These are phyloP conservation scores for Drosophila chauvacae DNA, from an alignment of 1,140 invertebrate genomes.

Conservation along the genomic window DNA sequence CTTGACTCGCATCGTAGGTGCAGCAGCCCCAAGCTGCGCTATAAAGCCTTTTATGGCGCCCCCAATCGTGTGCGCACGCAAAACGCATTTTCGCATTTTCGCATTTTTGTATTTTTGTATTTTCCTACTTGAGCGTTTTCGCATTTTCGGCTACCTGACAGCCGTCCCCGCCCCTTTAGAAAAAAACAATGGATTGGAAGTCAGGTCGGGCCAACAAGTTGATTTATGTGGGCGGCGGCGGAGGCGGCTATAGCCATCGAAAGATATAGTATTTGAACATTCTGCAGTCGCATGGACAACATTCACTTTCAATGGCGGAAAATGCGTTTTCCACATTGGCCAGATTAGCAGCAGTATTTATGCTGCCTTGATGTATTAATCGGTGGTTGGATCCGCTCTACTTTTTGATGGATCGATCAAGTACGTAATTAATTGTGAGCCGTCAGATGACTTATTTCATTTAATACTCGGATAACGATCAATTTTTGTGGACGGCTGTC, in stretches of 20 bases:
- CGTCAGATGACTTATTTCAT: slow-evolving; percentile 43
- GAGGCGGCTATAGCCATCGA: slow-evolving; percentile 41
- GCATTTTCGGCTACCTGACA: slow-evolving; percentile 69
- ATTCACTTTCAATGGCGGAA: slow-evolving; percentile 77
- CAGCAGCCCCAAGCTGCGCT: slow-evolving; percentile 61
- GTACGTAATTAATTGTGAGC: slow-evolving; percentile 38
- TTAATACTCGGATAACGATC: slow-evolving; percentile 22
- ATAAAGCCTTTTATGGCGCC: slow-evolving; percentile 73
- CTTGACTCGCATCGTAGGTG: slow-evolving; percentile 58
- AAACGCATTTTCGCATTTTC: slow-evolving; percentile 76
- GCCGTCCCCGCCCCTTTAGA: background rate
- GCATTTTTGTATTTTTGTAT: slow-evolving; percentile 72
- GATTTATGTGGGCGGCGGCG: slow-evolving; percentile 76
- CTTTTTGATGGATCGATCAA: slow-evolving; percentile 47
- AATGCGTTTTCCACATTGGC: slow-evolving; percentile 57
- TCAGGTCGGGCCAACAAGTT: slow-evolving; percentile 57
- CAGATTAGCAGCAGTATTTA: slow-evolving; percentile 37
- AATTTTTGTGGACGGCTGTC: slow-evolving; percentile 11
- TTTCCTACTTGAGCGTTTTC: slow-evolving; percentile 42
- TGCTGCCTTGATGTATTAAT: slow-evolving; percentile 48
- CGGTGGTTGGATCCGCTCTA: slow-evolving; percentile 38
- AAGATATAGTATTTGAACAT: slow-evolving; percentile 24
- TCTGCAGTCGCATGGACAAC: slow-evolving; percentile 62
- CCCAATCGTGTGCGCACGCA: slow-evolving; percentile 70
- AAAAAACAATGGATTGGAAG: slow-evolving; percentile 57